phyloP scores from a whole-genome alignment of 2,797 vertebrate genomes.

The Darevskia mixta region DNA sequence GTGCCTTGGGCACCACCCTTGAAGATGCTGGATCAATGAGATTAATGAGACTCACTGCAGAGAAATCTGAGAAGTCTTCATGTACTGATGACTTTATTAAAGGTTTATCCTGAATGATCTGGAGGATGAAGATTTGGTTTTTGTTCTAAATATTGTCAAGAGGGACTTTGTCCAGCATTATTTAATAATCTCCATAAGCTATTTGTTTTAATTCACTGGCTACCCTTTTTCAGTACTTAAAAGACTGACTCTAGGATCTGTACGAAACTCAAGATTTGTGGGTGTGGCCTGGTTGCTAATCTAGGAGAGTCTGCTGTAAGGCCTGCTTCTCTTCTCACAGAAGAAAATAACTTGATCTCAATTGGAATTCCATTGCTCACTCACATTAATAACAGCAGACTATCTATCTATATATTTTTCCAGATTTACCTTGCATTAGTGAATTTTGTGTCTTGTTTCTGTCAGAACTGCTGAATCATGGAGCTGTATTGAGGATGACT shows the following conservation, averaged over 20 bases:
- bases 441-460: neutral
- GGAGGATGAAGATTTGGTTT: constrained; percentile 58
- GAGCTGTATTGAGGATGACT: constrained; percentile 46
- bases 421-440: constrained; percentile 11
- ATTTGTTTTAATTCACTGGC: constrained; percentile 27
- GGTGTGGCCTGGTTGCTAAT: constrained; percentile 60
- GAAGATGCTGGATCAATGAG: constrained; percentile 60
- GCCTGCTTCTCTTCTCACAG: constrained; percentile 32
- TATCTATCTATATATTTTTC: neutral
- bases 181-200: constrained; percentile 30
- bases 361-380: neutral
- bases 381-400: neutral
- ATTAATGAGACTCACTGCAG: constrained; percentile 65
- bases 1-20: constrained; percentile 38
- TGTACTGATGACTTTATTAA: constrained; percentile 53
- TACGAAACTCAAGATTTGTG: constrained; percentile 38
- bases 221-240: constrained; percentile 17
- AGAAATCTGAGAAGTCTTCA: constrained; percentile 57
- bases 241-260: constrained; percentile 49
- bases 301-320: neutral
- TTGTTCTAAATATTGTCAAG: constrained; percentile 49
- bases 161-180: constrained; percentile 23
- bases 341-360: constrained; percentile 44
- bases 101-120: constrained; percentile 57
- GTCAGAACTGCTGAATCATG: constrained; percentile 64